phyloP scores from a whole-genome alignment of 2,113 vertebrate species.

The Diglossa brunneiventris region DNA sequence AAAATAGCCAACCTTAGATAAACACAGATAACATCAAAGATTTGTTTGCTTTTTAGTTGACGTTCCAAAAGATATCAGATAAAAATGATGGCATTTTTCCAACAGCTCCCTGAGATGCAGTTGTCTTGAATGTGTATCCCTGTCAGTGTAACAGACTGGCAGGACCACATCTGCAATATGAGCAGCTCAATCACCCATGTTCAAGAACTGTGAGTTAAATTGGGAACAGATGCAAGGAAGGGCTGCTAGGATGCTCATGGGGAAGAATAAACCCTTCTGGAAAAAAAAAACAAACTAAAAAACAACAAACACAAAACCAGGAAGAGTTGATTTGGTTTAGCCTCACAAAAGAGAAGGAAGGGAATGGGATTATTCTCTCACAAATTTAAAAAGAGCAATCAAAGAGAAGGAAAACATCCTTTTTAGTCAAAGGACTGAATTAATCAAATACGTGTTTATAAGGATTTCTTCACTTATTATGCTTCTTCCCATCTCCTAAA shows the following conservation, averaged over 20 bases:
- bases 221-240: neutral
- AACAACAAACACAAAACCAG: neutral
- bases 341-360: neutral
- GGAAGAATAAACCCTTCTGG: neutral
- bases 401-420: neutral
- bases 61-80: constrained; percentile 14
- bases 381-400: neutral
- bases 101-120: neutral
- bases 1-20: neutral
- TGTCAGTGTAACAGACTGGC: neutral
- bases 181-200: neutral
- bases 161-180: neutral
- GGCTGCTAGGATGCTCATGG: neutral
- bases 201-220: constrained; percentile 1
- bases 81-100: neutral
- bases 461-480: neutral
- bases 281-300: neutral
- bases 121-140: neutral
- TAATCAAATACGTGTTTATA: neutral
- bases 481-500: neutral
- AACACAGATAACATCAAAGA: constrained; percentile 34
- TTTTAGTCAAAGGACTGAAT: neutral
- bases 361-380: neutral
- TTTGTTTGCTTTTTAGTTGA: neutral
- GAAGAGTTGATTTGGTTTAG: neutral